These are phyloP conservation scores for Holacanthella duospinosa DNA, from an alignment of 2,888 invertebrate species.

Conservation along the genomic window DNA sequence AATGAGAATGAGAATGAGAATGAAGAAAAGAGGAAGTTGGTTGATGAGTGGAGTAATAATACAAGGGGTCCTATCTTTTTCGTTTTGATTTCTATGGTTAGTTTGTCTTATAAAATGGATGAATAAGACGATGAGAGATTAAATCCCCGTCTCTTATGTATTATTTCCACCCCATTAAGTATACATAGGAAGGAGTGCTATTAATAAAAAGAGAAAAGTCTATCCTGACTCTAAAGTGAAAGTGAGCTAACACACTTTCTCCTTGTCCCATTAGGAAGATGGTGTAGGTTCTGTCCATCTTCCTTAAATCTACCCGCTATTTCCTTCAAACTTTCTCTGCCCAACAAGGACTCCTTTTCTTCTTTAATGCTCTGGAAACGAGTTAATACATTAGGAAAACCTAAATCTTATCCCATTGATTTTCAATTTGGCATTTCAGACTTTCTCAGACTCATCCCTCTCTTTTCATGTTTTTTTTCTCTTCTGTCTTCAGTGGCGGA, in stretches of 20 bases:
- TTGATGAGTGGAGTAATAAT: slow-evolving; percentile 19
- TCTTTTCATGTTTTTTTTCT: slow-evolving; percentile 12
- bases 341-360: slow-evolving; percentile 5
- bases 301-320: no score
- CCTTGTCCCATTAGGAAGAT: slow-evolving; percentile 17
- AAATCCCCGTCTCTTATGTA: slow-evolving; percentile 14
- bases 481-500: slow-evolving; percentile 36
- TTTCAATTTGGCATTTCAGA: slow-evolving; percentile 16
- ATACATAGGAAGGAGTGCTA: slow-evolving; percentile 6
- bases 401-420: slow-evolving; percentile 13
- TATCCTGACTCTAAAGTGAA: background rate
- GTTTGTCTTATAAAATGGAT: no score
- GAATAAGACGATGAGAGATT: slow-evolving; percentile 9
- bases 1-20: background rate
- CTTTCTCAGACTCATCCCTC: slow-evolving; percentile 2
- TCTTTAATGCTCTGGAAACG: background rate
- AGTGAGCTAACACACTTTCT: slow-evolving; percentile 6
- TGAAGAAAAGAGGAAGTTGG: slow-evolving; percentile 1
- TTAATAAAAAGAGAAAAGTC: background rate
- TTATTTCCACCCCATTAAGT: slow-evolving; percentile 25
- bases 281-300: background rate
- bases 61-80: slow-evolving; percentile 10
- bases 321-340: no score
- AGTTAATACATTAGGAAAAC: slow-evolving; percentile 7
- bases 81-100: background rate